These are phyloP conservation scores for Leiothrix lutea DNA, from an alignment of 2,113 vertebrate species.

Conservation along the genomic window DNA sequence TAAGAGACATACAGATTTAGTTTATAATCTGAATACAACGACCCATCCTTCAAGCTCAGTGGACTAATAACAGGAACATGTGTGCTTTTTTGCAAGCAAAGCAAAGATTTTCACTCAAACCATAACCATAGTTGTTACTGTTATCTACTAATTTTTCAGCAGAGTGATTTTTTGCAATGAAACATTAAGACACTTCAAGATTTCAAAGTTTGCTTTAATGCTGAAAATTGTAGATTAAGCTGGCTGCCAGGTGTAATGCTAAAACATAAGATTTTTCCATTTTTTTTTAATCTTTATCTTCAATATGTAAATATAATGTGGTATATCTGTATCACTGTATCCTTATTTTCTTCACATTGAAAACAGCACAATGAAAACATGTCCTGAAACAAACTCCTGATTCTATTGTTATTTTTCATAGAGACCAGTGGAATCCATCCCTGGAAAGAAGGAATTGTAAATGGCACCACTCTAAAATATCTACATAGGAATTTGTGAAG, in stretches of 20 bases:
- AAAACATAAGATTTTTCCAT: neutral
- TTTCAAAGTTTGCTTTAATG: neutral
- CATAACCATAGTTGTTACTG: neutral
- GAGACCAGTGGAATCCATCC: neutral
- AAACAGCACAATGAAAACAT: neutral
- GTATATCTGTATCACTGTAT: neutral
- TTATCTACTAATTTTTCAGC: neutral
- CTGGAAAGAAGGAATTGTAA: neutral
- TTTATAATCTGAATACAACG: neutral
- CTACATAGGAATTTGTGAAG: neutral
- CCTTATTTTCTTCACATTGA: neutral
- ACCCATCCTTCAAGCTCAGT: neutral
- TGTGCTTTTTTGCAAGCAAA: neutral
- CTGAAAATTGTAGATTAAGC: neutral
- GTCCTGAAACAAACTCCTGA: neutral
- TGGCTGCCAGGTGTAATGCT: neutral
- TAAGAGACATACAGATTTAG: neutral
- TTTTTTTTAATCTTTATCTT: neutral
- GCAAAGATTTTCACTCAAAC: neutral
- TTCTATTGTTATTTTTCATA: neutral
- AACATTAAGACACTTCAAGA: neutral
- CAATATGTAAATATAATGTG: neutral
- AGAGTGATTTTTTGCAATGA: neutral
- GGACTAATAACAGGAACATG: neutral
- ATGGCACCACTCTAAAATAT: neutral